phyloP scores from a whole-genome alignment of 2,113 vertebrate genomes.

The Dissostichus mawsoni region DNA sequence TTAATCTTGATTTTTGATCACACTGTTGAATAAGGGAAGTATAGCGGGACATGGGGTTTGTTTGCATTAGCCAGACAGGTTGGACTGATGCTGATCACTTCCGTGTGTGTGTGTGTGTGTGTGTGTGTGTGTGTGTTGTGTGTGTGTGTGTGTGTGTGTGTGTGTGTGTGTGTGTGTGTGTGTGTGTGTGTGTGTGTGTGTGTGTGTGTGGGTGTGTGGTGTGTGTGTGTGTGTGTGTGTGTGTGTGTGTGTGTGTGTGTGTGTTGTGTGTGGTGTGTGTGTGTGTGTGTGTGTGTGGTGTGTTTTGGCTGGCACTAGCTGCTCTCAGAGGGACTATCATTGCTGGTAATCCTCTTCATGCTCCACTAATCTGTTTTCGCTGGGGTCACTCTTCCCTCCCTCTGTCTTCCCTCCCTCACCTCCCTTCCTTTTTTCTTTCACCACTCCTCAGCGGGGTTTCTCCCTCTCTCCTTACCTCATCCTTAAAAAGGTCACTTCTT shows the following conservation, averaged over 20 bases:
- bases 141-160: constrained; percentile 54
- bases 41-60: constrained; percentile 6
- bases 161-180: constrained; percentile 50
- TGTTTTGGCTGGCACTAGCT: constrained; percentile 40
- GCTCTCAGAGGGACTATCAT: constrained; percentile 74
- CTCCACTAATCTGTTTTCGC: constrained; percentile 73
- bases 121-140: constrained; percentile 54
- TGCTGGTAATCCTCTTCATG: constrained; percentile 76
- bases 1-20: too few species aligned
- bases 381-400: constrained; percentile 41
- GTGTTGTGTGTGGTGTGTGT: constrained; percentile 54
- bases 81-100: constrained; percentile 46
- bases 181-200: constrained; percentile 54
- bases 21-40: too few species aligned
- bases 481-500: constrained; percentile 58
- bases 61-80: constrained; percentile 50
- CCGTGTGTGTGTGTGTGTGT: constrained; percentile 47
- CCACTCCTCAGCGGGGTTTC: constrained; percentile 35
- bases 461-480: constrained; percentile 41
- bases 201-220: constrained; percentile 54
- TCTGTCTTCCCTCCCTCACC: neutral
- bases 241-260: constrained; percentile 54
- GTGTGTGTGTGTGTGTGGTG: constrained; percentile 51
- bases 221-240: constrained; percentile 54
- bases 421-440: constrained; percentile 4